These are phyloP conservation scores for Siniperca obscura DNA, from an alignment of 2,797 vertebrate genomes.

Conservation along the genomic window DNA sequence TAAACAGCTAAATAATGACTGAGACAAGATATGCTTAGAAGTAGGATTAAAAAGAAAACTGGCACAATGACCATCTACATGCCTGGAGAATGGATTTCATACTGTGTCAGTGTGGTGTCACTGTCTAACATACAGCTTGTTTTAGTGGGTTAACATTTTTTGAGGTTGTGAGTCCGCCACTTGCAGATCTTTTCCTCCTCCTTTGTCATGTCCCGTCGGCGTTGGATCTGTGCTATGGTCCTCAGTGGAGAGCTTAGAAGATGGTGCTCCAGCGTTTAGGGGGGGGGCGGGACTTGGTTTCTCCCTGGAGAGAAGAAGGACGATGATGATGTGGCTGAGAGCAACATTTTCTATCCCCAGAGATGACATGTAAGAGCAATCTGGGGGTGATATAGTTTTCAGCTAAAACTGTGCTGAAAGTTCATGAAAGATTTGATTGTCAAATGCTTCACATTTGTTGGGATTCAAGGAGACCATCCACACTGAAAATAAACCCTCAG, in stretches of 20 bases:
- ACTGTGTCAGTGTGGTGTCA: conserved; percentile 50
- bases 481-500: conserved; percentile 31
- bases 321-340: not conserved
- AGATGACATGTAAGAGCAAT: not conserved
- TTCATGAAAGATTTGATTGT: conserved; percentile 61
- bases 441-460: conserved; percentile 49
- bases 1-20: conserved; percentile 31
- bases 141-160: conserved; percentile 84
- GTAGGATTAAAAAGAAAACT: conserved; percentile 45
- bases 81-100: conserved; percentile 43
- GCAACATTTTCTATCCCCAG: not conserved
- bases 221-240: conserved; percentile 59
- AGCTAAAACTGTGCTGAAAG: not conserved
- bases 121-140: conserved; percentile 54
- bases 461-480: conserved; percentile 30
- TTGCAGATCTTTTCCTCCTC: conserved; percentile 59
- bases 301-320: conserved; percentile 71
- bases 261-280: conserved; percentile 90
- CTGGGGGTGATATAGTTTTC: not conserved
- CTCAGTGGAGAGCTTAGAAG: conserved; percentile 81
- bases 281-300: conserved; percentile 85
- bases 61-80: conserved; percentile 9
- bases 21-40: conserved; percentile 28
- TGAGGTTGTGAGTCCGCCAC: conserved; percentile 76
- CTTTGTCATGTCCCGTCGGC: conserved; percentile 53